Evolutionary conservation across 2,113 vertebrate genomes (phyloP).

Genomic region (Pangasianodon hypophthalmus): DNA sequence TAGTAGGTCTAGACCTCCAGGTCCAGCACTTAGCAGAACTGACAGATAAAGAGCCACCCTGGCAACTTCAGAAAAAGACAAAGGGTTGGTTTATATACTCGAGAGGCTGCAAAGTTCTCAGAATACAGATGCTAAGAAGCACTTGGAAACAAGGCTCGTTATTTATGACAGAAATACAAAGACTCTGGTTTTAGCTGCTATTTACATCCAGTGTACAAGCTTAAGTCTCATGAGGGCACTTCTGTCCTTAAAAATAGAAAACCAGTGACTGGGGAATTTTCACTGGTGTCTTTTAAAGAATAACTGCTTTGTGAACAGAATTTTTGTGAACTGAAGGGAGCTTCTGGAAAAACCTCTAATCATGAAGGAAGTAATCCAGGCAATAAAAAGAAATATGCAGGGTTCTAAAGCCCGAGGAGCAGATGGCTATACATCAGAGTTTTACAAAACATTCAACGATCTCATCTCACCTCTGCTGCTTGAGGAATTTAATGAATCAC

Average conservation of each 20-base stretch:
- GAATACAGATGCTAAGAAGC: background rate
- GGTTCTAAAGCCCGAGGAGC: too few species aligned
- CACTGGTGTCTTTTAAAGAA: background rate
- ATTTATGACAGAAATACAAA: background rate
- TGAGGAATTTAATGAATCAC: background rate
- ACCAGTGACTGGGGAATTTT: background rate
- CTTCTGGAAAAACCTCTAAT: background rate
- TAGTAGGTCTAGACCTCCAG: background rate
- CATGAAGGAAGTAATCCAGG: too few species aligned
- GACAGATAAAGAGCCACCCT: background rate
- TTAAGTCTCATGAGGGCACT: background rate
- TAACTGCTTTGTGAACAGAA: background rate
- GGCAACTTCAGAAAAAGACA: background rate
- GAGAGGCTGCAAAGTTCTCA: background rate
- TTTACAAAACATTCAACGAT: background rate
- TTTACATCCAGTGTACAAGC: background rate
- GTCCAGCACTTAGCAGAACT: background rate
- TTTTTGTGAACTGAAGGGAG: background rate
- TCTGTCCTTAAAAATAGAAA: background rate
- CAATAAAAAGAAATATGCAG: too few species aligned
- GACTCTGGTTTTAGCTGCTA: background rate
- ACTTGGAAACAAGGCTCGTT: background rate
- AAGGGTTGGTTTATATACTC: background rate
- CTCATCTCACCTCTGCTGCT: background rate
- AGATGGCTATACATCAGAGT: background rate